A percentile compares a stretch with the other conserved stretches of the same genome.
Conservation (phyloP, 2,888 invertebrate genomes). For the Patella pellucida region DNA sequence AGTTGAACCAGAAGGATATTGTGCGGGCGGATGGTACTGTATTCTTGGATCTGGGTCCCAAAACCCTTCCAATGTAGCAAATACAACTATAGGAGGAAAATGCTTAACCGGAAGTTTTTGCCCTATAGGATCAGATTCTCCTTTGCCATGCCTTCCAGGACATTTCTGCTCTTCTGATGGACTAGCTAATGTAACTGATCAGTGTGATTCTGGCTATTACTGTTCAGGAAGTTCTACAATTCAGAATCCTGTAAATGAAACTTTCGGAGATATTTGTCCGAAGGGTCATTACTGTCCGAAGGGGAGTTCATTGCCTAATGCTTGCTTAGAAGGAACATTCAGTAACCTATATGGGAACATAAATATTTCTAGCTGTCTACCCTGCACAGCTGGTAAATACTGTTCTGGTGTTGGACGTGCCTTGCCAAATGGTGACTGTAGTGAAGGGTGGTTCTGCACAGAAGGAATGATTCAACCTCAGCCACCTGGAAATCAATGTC, state of each 20-base stretch:
- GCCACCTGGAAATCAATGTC: constrained; percentile 63
- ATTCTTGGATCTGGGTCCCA: constrained; percentile 59
- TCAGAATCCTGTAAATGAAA: constrained; percentile 64
- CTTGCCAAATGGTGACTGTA: constrained; percentile 61
- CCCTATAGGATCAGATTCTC: constrained; percentile 57
- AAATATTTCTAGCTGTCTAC: constrained; percentile 60
- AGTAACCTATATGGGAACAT: constrained; percentile 58
- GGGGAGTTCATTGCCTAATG: constrained; percentile 52
- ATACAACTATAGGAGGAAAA: constrained; percentile 44
- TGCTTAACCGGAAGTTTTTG: constrained; percentile 66
- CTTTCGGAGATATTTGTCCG: constrained; percentile 67
- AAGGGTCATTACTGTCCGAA: constrained; percentile 66
- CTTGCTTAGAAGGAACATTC: constrained; percentile 63
- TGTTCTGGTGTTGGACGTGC: constrained; percentile 59
- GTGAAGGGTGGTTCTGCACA: constrained; percentile 63
- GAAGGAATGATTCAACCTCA: constrained; percentile 60
- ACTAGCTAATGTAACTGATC: constrained; percentile 52
- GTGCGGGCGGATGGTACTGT: constrained; percentile 67
- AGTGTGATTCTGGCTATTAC: constrained; percentile 64
- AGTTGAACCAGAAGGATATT: constrained; percentile 54
- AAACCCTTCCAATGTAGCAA: constrained; percentile 55
- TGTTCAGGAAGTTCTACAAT: constrained; percentile 61
- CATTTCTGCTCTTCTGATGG: constrained; percentile 60
- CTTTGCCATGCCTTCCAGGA: constrained; percentile 59
- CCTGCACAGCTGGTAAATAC: constrained; percentile 66